phyloP scores from a whole-genome alignment of 2,113 vertebrate species.

The Furnarius figulus region DNA sequence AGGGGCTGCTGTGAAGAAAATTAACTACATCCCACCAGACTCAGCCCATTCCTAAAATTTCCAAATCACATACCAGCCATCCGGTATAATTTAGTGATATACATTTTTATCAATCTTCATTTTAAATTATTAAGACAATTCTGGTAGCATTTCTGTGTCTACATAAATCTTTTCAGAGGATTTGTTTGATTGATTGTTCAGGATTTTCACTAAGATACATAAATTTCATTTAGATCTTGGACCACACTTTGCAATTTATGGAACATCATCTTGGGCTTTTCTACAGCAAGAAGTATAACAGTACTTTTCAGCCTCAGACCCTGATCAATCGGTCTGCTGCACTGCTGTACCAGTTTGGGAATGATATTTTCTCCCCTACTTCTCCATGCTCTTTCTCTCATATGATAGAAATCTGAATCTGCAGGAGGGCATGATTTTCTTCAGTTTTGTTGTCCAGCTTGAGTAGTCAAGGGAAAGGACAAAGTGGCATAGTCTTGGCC shows the following conservation, averaged over 20 bases:
- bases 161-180: background rate
- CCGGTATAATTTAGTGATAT: background rate
- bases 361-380: background rate
- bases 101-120: background rate
- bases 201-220: background rate
- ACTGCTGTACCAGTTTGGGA: background rate
- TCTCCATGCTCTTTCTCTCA: background rate
- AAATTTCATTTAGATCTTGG: background rate
- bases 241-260: background rate
- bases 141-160: background rate
- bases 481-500: background rate
- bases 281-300: background rate
- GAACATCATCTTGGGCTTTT: background rate
- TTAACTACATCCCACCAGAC: background rate
- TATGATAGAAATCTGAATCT: background rate
- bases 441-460: background rate
- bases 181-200: background rate
- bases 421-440: rapidly evolving
- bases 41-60: background rate
- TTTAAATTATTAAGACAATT: background rate
- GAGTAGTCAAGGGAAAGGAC: background rate
- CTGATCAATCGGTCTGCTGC: background rate
- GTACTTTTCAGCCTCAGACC: background rate
- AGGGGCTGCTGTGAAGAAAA: background rate
- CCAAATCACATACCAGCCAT: background rate